A percentile compares a stretch with the other conserved stretches of the same genome.
phyloP scores from a whole-genome alignment of 2,113 vertebrate genomes.

The Pedetes capensis region DNA sequence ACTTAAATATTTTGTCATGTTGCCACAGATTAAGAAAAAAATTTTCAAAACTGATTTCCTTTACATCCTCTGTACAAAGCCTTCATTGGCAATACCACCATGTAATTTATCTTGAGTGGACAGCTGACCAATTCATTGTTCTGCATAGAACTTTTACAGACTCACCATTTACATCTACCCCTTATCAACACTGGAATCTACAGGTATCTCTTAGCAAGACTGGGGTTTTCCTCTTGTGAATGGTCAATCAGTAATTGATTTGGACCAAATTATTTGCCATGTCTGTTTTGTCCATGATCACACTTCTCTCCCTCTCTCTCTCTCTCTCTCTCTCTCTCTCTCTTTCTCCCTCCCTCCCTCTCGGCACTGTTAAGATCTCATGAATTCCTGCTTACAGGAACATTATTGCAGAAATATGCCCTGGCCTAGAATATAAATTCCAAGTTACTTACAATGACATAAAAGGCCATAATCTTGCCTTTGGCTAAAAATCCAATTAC shows the following conservation, averaged over 20 bases:
- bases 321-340: neutral
- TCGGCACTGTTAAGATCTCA: neutral
- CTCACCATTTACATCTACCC: neutral
- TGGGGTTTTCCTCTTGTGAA: neutral
- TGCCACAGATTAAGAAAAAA: neutral
- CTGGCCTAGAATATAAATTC: slow-evolving; percentile 27
- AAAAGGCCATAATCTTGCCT: slow-evolving; percentile 63
- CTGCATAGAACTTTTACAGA: neutral
- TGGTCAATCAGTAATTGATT: neutral
- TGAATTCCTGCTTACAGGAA: neutral
- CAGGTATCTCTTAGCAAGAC: fast-evolving
- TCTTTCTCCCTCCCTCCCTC: neutral
- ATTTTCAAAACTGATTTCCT: neutral
- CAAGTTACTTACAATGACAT: slow-evolving; percentile 47
- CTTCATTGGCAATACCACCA: neutral
- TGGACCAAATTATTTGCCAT: neutral
- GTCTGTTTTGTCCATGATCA: neutral
- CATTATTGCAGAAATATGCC: slow-evolving; percentile 19
- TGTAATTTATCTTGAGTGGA: neutral
- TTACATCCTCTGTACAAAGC: neutral
- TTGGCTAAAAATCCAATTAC: slow-evolving; percentile 73
- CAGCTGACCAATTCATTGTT: neutral
- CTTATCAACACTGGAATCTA: neutral
- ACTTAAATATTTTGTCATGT: neutral
- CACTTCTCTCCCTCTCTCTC: neutral